Evolutionary conservation across 2,113 vertebrate genomes (phyloP).

Genomic region (Proterorhinus semilunaris): DNA sequence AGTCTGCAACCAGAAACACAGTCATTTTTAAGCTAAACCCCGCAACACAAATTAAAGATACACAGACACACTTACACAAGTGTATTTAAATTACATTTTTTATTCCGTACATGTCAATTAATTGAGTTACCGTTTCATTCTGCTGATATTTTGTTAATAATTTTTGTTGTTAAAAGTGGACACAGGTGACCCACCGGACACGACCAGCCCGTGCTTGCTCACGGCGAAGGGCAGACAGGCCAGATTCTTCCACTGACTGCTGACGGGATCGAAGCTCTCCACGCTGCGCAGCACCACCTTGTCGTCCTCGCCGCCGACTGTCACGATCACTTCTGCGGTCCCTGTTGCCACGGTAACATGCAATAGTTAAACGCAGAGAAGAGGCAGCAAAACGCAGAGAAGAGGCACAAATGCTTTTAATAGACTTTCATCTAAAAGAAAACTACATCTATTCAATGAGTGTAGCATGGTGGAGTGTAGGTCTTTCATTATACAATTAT

Average conservation of each 20-base stretch:
- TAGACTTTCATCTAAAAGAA: constrained; percentile 2
- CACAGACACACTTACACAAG: too few species aligned
- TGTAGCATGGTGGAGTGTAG: not conserved
- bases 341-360: constrained; percentile 63
- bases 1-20: constrained; percentile 54
- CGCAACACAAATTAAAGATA: too few species aligned
- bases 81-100: too few species aligned
- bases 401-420: not conserved
- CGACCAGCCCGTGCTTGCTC: constrained; percentile 81
- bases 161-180: not conserved
- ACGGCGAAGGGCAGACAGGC: constrained; percentile 81
- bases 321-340: constrained; percentile 78
- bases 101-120: too few species aligned
- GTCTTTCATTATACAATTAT: too few species aligned
- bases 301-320: constrained; percentile 81
- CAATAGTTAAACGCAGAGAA: constrained; percentile 11
- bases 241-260: constrained; percentile 78
- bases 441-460: too few species aligned
- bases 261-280: constrained; percentile 78
- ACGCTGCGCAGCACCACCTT: constrained; percentile 82
- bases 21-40: not conserved
- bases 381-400: constrained; percentile 17
- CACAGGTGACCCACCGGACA: constrained; percentile 68
- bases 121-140: too few species aligned
- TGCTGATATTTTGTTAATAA: too few species aligned